These are phyloP conservation scores for Takifugu flavidus DNA, from an alignment of 2,113 vertebrate species.

Conservation along the genomic window DNA sequence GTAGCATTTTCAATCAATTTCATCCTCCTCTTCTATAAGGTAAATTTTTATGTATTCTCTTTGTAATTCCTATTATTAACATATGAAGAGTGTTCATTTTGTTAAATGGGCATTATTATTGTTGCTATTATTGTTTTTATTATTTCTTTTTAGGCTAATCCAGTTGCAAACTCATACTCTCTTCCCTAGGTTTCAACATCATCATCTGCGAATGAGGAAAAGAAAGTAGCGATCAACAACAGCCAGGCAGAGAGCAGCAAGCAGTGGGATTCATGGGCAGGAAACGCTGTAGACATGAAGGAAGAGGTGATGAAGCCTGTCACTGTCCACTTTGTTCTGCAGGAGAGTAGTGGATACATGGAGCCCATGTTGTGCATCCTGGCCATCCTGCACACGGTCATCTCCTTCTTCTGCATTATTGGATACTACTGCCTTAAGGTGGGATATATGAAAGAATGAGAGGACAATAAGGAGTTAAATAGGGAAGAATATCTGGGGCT, in stretches of 20 bases:
- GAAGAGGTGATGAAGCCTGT: constrained; percentile 58
- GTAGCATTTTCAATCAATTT: constrained; percentile 98
- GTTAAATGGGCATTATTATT: no score
- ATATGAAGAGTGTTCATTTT: no score
- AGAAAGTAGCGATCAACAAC: constrained; percentile 65
- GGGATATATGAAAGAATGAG: neutral
- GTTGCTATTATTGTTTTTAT: no score
- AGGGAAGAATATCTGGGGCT: no score
- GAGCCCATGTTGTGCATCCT: constrained; percentile 90
- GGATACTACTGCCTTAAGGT: constrained; percentile 97
- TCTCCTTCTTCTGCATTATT: constrained; percentile 98
- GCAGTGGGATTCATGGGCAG: constrained; percentile 60
- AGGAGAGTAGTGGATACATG: constrained; percentile 98
- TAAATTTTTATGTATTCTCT: constrained; percentile 46
- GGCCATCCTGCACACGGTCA: constrained; percentile 90
- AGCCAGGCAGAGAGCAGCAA: constrained; percentile 41
- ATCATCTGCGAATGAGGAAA: constrained; percentile 83
- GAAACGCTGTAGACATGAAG: constrained; percentile 28
- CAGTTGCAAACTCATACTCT: neutral
- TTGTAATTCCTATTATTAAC: neutral
- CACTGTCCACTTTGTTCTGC: constrained; percentile 88
- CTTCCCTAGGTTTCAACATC: constrained; percentile 86
- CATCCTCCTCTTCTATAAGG: constrained; percentile 97
- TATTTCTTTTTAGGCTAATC: no score
- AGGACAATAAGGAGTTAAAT: no score